Percentiles rank a stretch among this genome's conserved stretches.
These are phyloP conservation scores for Lasioglossum leucozonium DNA, from an alignment of 2,888 invertebrate genomes.

Conservation along the genomic window DNA sequence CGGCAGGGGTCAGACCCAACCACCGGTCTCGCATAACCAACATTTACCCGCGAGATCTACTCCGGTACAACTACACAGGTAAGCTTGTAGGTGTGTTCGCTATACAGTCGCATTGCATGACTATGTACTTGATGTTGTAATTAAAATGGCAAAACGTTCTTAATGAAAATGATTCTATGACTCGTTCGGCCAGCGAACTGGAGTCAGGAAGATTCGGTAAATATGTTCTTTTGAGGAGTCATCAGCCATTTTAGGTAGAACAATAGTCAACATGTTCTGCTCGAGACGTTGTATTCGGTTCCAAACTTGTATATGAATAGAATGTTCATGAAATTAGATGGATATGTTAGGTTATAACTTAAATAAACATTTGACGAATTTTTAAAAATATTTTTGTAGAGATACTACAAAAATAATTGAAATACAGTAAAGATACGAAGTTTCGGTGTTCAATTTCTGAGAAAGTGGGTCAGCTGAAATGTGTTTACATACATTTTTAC, in stretches of 20 bases:
- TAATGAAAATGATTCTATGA: neutral
- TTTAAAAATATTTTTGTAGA: neutral
- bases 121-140: conserved; percentile 22
- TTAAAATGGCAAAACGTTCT: conserved; percentile 28
- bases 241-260: neutral
- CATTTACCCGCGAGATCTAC: conserved; percentile 82
- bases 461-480: neutral
- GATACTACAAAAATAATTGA: neutral
- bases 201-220: neutral
- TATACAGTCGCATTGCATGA: conserved; percentile 18
- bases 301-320: neutral
- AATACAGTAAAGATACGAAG: neutral
- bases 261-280: neutral
- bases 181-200: neutral
- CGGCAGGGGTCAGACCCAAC: conserved; percentile 80
- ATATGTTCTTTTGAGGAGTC: neutral
- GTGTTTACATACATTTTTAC: neutral
- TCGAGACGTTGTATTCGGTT: neutral
- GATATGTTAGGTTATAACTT: neutral
- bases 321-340: neutral
- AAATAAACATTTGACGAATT: neutral
- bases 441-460: neutral
- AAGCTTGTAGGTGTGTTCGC: conserved; percentile 60
- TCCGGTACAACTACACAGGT: conserved; percentile 82
- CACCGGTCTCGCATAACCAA: conserved; percentile 82